These are phyloP conservation scores for Otus sunia DNA, from an alignment of 2,113 vertebrate species.

Conservation along the genomic window DNA sequence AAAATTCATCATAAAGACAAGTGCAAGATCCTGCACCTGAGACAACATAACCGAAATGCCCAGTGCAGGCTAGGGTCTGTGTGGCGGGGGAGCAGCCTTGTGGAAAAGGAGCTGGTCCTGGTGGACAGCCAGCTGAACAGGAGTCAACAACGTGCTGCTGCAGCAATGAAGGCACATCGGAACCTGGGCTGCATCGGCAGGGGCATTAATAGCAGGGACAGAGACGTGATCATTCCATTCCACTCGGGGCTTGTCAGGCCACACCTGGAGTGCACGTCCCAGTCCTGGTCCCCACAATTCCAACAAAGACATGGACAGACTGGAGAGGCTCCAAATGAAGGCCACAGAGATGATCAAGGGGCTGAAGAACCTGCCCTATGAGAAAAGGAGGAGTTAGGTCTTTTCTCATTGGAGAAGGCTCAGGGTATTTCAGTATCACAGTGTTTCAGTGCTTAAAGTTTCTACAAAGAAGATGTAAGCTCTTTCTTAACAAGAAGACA, in stretches of 20 bases:
- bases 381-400: not conserved
- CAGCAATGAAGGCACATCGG: not conserved
- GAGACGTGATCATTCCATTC: not conserved
- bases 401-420: not conserved
- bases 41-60: not conserved
- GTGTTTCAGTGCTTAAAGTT: not conserved
- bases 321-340: not conserved
- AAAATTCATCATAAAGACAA: not conserved
- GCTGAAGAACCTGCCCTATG: not conserved
- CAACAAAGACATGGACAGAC: not conserved
- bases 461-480: not conserved
- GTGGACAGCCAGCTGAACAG: not conserved
- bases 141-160: not conserved
- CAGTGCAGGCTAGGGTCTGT: not conserved
- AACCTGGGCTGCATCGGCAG: not conserved
- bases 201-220: not conserved
- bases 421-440: not conserved
- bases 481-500: not conserved
- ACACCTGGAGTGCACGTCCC: no score
- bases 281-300: not conserved
- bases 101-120: not conserved
- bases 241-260: not conserved
- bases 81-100: not conserved
- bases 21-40: not conserved
- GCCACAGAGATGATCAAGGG: not conserved